phyloP scores from a whole-genome alignment of 2,888 invertebrate species.

The Hypena proboscidalis region DNA sequence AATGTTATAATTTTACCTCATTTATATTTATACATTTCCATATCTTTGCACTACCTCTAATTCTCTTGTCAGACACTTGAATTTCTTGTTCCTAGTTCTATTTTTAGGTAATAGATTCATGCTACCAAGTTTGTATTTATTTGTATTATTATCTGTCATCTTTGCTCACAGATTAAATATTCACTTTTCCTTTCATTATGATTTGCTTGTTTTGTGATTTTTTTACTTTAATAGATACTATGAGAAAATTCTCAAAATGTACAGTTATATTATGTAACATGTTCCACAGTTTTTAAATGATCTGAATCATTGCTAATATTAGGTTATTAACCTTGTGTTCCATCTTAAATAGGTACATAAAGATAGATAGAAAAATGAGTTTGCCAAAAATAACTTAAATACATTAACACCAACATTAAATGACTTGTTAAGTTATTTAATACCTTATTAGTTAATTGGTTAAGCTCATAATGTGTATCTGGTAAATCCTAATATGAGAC shows the following conservation, averaged over 20 bases:
- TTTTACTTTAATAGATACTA: no score
- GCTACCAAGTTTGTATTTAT: conserved; percentile 21
- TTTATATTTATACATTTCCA: conserved; percentile 15
- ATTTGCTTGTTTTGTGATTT: neutral
- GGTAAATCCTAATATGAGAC: no score
- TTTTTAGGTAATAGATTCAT: conserved; percentile 29
- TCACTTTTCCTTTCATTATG: conserved; percentile 1
- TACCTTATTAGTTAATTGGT: no score
- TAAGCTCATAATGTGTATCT: no score
- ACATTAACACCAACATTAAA: no score
- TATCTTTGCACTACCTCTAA: conserved; percentile 20
- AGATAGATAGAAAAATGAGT: no score
- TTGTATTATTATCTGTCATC: conserved; percentile 28
- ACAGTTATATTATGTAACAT: neutral
- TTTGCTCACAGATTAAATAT: conserved; percentile 13
- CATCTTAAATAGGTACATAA: neutral
- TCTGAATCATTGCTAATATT: neutral
- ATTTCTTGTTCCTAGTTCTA: conserved; percentile 24
- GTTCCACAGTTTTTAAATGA: no score
- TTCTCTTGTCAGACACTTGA: conserved; percentile 13
- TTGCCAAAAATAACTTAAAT: no score
- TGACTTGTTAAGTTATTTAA: no score
- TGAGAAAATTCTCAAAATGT: neutral
- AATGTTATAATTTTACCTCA: conserved; percentile 23
- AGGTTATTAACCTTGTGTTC: neutral